Evolutionary conservation across 2,888 invertebrate species (phyloP), one percentile per base, ranked within the genome.

Genomic region (Nemotelus nigrinus): DNA sequence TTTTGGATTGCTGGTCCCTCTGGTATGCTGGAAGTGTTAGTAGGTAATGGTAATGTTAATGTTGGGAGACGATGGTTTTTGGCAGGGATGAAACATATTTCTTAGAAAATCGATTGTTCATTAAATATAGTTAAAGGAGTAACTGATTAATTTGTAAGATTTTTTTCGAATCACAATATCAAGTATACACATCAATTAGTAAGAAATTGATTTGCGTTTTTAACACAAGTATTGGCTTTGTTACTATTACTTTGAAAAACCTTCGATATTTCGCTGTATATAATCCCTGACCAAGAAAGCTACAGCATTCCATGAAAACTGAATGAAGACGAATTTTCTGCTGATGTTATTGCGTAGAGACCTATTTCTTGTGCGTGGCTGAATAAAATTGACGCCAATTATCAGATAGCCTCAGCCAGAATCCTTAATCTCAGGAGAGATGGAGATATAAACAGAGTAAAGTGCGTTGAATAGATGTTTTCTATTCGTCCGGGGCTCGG

Each of bases 361-460:
- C 64, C 68, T 70, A 77, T 78, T 79, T 78, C 71, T 75, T 78
- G 76, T 78, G 78, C 78, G 78, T 78, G 78, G 79, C 78, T 79
- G 78, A 78, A 78, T 79, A 78, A 79, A 79, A 79, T 79, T 79
- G 79, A 78, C 79, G 78, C 79, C 79, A 79, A 79, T 79, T 79
- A 79, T 79, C 79, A 79, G 79, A 79, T 79, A 78, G 78, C 79
- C 78, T 79, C 77, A 60, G 76, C 68, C 77, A 74, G 77, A 78
- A 79, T 79, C 74, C 78, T 72, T 79, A 78, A 79, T 79, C 79
- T 79, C 79, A 45, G 45, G 79, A 68, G 79, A 72, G 48, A 76
- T 65, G 5, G 47, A 67, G 63, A 64, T 77, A 67, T 53, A 65
- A 39, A 60, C 25, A 25, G 25, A 60, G 60, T 60, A 43, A 55